phyloP scores from a whole-genome alignment of 2,888 invertebrate genomes.

The Caenorhabditis sp. region DNA sequence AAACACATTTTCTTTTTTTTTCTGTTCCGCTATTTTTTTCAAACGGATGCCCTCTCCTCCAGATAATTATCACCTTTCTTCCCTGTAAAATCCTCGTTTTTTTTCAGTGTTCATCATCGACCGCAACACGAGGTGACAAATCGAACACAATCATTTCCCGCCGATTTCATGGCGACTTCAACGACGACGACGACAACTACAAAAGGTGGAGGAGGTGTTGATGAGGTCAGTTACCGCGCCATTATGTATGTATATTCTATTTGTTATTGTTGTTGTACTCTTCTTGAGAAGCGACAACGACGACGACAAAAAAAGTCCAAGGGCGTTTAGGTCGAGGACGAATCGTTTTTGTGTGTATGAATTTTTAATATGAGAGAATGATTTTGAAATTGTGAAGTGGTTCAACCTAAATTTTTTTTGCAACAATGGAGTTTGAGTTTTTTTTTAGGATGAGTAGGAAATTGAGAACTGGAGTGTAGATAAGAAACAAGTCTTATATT shows the following conservation, averaged over 20 bases:
- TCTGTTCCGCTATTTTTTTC: too few species aligned
- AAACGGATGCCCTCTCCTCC: too few species aligned
- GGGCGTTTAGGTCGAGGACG: conserved; percentile 4
- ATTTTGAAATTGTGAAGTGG: conserved; percentile 3
- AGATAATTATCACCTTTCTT: too few species aligned
- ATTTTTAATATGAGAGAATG: conserved; percentile 8
- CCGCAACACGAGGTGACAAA: conserved; percentile 16
- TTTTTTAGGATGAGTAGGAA: too few species aligned
- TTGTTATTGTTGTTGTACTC: conserved; percentile 1
- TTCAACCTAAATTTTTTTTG: background rate
- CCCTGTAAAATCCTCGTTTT: too few species aligned
- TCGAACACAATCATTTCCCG: conserved; percentile 36
- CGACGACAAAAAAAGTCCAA: too few species aligned
- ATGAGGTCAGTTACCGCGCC: conserved; percentile 7
- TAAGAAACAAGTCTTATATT: too few species aligned
- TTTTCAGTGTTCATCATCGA: background rate
- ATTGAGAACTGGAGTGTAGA: too few species aligned
- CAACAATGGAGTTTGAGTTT: background rate
- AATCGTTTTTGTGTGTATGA: too few species aligned
- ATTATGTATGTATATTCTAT: background rate
- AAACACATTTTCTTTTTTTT: background rate
- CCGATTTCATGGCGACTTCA: conserved; percentile 23
- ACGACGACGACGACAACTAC: background rate
- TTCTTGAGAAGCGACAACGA: conserved; percentile 2
- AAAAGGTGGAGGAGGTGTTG: background rate